Evolutionary conservation across 1,140 invertebrate genomes (phyloP).

Genomic region (Charaxes varanes): DNA sequence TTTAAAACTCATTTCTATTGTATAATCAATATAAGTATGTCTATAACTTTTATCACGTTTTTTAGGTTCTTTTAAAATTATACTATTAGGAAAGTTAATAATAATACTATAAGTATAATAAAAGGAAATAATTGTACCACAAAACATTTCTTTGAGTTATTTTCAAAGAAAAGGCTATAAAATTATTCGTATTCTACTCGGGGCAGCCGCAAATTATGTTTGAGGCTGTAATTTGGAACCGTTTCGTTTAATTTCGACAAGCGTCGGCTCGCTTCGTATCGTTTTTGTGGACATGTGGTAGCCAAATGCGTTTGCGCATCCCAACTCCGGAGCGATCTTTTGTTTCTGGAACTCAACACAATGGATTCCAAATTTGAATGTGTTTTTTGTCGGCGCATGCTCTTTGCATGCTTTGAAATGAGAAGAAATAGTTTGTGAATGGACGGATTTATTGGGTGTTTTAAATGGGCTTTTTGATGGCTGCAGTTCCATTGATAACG

Average conservation of each 20-base stretch:
- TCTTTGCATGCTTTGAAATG: conserved; percentile 29
- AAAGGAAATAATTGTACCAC: too few relatives aligned
- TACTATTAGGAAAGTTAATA: too few relatives aligned
- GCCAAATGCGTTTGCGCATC: conserved; percentile 56
- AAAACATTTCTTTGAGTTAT: too few relatives aligned
- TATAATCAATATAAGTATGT: too few relatives aligned
- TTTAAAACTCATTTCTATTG: too few relatives aligned
- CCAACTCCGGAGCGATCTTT: conserved; percentile 33
- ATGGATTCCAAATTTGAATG: conserved; percentile 36
- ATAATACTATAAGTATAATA: too few relatives aligned
- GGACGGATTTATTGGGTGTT: conserved; percentile 31
- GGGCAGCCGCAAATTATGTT: conserved; percentile 20
- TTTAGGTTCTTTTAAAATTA: too few relatives aligned
- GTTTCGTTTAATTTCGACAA: conserved; percentile 35
- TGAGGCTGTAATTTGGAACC: conserved; percentile 24
- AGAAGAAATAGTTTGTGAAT: conserved; percentile 31
- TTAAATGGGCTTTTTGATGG: conserved; percentile 27
- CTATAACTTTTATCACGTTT: too few relatives aligned
- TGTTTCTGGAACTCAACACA: conserved; percentile 40
- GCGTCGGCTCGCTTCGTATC: conserved; percentile 29
- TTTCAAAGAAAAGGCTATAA: too few relatives aligned
- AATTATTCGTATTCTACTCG: too few relatives aligned
- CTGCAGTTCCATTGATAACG: conserved; percentile 17
- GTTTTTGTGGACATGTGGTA: conserved; percentile 56
- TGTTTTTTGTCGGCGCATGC: conserved; percentile 38